These are phyloP conservation scores for Dromiciops gliroides DNA, from an alignment of 2,113 vertebrate species.

Conservation along the genomic window DNA sequence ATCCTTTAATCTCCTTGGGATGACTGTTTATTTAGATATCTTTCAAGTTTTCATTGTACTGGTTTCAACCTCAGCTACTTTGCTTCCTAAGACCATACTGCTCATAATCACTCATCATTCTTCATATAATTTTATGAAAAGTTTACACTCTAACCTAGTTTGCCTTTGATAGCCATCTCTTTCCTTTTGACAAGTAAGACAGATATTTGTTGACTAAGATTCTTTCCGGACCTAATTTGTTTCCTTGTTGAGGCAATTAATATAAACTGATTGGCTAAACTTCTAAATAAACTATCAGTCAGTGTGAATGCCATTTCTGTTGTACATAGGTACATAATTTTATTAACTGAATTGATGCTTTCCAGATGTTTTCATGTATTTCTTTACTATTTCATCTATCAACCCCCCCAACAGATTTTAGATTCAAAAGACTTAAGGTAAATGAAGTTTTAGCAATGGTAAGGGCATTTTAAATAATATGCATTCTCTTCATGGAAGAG, in stretches of 20 bases:
- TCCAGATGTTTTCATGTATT: background rate
- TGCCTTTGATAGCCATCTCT: background rate
- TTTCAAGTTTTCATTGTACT: background rate
- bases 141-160: background rate
- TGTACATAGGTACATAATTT: background rate
- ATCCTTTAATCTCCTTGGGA: background rate
- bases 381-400: background rate
- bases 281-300: background rate
- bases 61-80: background rate
- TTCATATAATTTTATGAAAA: background rate
- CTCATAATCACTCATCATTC: background rate
- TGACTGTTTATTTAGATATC: background rate
- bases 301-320: background rate
- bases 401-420: background rate
- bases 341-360: background rate
- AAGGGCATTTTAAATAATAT: background rate
- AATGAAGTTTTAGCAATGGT: background rate
- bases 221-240: background rate
- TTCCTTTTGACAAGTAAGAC: background rate
- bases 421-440: background rate
- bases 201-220: background rate
- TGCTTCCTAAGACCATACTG: background rate
- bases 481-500: background rate
- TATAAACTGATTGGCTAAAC: background rate
- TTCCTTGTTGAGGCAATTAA: background rate